These are phyloP conservation scores for Zeuzera pyrina DNA, from an alignment of 2,888 invertebrate genomes.

Conservation along the genomic window DNA sequence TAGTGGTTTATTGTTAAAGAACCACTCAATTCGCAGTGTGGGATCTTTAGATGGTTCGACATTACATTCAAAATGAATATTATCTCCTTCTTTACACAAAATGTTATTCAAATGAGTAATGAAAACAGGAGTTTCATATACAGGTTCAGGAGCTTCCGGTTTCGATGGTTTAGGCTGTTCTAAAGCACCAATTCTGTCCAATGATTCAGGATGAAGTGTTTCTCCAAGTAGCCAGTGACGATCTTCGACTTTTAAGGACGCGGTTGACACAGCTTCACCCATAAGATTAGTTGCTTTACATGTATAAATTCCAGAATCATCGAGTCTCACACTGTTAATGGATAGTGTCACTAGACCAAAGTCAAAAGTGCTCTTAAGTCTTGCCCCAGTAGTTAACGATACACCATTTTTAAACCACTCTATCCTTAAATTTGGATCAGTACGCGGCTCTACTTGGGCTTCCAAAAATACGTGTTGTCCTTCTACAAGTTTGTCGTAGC, in stretches of 20 bases:
- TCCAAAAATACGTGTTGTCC: constrained; percentile 90
- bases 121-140: constrained; percentile 89
- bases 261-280: constrained; percentile 95
- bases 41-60: constrained; percentile 95
- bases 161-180: constrained; percentile 83
- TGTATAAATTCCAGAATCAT: constrained; percentile 96
- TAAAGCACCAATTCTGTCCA: constrained; percentile 87
- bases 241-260: constrained; percentile 90
- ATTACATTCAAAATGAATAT: constrained; percentile 91
- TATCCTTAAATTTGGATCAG: constrained; percentile 88
- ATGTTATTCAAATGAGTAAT: constrained; percentile 93
- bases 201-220: constrained; percentile 90
- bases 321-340: constrained; percentile 87
- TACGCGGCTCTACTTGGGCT: constrained; percentile 92
- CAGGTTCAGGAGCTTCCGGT: constrained; percentile 81
- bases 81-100: constrained; percentile 89
- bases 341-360: constrained; percentile 96
- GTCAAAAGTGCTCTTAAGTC: constrained; percentile 95
- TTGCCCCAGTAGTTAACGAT: constrained; percentile 87
- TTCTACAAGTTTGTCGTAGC: constrained; percentile 87
- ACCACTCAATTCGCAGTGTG: constrained; percentile 94
- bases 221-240: constrained; percentile 91
- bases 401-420: constrained; percentile 97
- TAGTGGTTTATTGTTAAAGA: constrained; percentile 91
- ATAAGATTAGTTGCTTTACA: constrained; percentile 94